These are phyloP conservation scores for Philotrypesis tridentata DNA, from an alignment of 1,140 invertebrate species.

Conservation along the genomic window DNA sequence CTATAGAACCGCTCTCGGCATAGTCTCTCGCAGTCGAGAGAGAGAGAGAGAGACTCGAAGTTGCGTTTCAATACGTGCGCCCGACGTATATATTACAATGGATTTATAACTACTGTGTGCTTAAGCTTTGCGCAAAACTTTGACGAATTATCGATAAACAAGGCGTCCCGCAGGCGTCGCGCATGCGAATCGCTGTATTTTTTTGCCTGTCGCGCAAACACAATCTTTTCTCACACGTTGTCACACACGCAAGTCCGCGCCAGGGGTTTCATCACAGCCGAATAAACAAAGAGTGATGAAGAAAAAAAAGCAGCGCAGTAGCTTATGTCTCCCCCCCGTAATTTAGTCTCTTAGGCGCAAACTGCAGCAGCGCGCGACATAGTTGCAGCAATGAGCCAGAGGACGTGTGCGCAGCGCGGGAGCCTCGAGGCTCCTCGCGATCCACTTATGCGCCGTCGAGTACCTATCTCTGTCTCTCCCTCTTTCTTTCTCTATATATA, in stretches of 20 bases:
- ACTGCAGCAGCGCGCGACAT: background rate
- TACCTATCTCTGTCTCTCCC: no score
- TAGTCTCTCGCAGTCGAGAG: background rate
- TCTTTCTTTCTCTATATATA: no score
- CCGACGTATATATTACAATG: background rate
- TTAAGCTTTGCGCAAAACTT: background rate
- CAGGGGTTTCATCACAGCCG: background rate
- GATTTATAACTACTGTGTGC: background rate
- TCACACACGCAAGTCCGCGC: no score
- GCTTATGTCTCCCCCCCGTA: background rate
- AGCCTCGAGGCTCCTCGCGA: no score
- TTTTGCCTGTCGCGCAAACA: no score
- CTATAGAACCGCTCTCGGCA: no score
- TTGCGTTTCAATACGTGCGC: no score
- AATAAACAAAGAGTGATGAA: background rate
- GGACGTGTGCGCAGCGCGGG: no score
- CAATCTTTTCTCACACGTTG: background rate
- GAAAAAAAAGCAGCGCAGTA: background rate
- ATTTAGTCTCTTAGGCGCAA: background rate
- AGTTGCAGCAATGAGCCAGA: no score
- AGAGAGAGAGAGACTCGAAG: background rate
- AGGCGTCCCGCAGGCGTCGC: background rate
- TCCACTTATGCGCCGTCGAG: no score
- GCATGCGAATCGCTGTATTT: background rate
- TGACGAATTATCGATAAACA: background rate